phyloP scores from a whole-genome alignment of 2,113 vertebrate genomes.

The Tichodroma muraria region DNA sequence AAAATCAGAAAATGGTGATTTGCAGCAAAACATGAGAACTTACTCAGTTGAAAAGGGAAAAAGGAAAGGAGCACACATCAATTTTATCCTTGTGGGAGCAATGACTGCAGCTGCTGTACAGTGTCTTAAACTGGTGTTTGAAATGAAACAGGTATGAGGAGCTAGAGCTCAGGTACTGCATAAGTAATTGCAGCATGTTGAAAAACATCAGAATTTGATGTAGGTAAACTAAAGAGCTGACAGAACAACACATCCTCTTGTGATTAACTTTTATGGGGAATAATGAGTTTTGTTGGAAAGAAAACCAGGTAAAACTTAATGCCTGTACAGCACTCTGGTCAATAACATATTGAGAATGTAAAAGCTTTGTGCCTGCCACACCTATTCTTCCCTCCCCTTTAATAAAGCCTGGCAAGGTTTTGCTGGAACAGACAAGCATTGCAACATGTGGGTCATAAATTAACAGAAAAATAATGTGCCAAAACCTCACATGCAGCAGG shows the following conservation, averaged over 20 bases:
- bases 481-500: not conserved
- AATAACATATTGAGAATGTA: not conserved
- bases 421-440: not conserved
- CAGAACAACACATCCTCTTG: not conserved
- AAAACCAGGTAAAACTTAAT: not conserved
- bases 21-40: not conserved
- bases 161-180: not conserved
- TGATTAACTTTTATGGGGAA: not conserved
- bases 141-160: not conserved
- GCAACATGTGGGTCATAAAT: not conserved
- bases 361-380: not conserved
- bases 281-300: not conserved
- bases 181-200: not conserved
- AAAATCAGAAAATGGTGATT: not conserved
- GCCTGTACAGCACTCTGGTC: not conserved
- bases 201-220: not conserved
- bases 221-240: not conserved
- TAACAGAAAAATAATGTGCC: not conserved
- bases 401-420: not conserved
- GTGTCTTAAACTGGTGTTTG: not conserved
- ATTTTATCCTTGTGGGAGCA: not conserved
- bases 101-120: not conserved
- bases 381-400: not conserved
- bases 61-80: not conserved
- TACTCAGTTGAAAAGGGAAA: not conserved